Base-by-base conservation (phyloP, 1,140 invertebrate species). In the Amyelois transitella region DNA sequence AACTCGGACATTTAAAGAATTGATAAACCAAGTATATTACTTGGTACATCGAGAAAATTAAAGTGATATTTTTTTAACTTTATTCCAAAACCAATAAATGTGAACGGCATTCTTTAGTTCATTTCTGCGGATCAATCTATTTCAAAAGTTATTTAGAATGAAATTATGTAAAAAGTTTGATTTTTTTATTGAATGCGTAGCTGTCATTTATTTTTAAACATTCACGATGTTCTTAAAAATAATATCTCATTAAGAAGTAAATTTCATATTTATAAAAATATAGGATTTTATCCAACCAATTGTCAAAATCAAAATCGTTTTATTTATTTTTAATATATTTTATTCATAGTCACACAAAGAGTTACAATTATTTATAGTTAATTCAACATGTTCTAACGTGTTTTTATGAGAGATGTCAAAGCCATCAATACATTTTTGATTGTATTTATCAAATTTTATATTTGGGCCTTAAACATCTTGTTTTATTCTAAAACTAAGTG, bases 311-410 rank as follows among this genome's bases (percentile, higher is more conserved):
- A 71, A 71, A 63, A 55, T 60, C 53, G 21, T 24, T 21, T 43
- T 56, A 54, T 58, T 53, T 50, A 32, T 58, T 62, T 58, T 60
- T 55, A 49, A 58, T 53, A 38, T 52, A 62, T 51, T 58, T 69
- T 69, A 64, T 62, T 63, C 55, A 58, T 56, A 79, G 69, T 77
- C 65, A 72, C 61, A 69, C 65, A 66, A 61, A 57, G 53, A 53
- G 43, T 55, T 69, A 69, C 61, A 63, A 51, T 44, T 53, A 28
- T 66, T 66, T 53, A 49, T 50, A 49, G 59, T 63, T 60, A 52
- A 38, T 64, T 64, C 62, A 73, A 67, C 64, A 73, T 69, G 66
- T 73, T 70, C 67, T 24, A 62, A 64, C 24, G 50, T 51, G 22
- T 43, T 55, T 44, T 49, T 28, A n/a, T 32, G 22, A 2, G 48